Evolutionary conservation across 2,113 vertebrate genomes (phyloP).

Genomic region (Micronycteris hirsuta): DNA sequence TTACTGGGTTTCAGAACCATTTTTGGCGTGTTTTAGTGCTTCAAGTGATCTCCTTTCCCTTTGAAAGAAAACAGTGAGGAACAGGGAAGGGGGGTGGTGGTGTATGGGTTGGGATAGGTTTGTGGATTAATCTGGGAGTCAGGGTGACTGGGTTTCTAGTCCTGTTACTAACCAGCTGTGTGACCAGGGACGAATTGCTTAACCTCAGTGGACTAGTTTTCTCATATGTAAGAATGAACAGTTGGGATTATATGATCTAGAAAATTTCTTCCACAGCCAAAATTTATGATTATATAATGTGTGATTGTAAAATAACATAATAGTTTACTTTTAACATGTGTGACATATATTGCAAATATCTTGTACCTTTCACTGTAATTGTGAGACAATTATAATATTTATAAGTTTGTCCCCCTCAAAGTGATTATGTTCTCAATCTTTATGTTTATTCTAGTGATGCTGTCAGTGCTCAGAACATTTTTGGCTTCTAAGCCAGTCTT

Average conservation of each 20-base stretch:
- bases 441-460: neutral
- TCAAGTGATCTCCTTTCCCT: neutral
- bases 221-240: neutral
- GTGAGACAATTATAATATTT: neutral
- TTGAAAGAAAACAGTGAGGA: conserved; percentile 18
- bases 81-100: neutral
- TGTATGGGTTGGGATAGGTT: neutral
- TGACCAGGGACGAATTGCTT: neutral
- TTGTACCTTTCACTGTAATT: neutral
- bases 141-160: neutral
- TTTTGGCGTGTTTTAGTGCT: neutral
- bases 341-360: neutral
- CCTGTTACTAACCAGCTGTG: neutral
- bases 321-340: conserved; percentile 8
- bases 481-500: neutral
- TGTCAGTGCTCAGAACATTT: conserved; percentile 2
- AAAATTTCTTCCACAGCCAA: conserved; percentile 17
- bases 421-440: conserved; percentile 18
- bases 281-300: conserved; percentile 15
- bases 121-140: neutral
- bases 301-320: neutral
- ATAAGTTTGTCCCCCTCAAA: neutral
- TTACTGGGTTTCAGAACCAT: conserved; percentile 23
- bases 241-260: neutral
- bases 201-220: neutral